These are phyloP conservation scores for Stictonetta naevosa DNA, from an alignment of 2,113 vertebrate species.

Conservation along the genomic window DNA sequence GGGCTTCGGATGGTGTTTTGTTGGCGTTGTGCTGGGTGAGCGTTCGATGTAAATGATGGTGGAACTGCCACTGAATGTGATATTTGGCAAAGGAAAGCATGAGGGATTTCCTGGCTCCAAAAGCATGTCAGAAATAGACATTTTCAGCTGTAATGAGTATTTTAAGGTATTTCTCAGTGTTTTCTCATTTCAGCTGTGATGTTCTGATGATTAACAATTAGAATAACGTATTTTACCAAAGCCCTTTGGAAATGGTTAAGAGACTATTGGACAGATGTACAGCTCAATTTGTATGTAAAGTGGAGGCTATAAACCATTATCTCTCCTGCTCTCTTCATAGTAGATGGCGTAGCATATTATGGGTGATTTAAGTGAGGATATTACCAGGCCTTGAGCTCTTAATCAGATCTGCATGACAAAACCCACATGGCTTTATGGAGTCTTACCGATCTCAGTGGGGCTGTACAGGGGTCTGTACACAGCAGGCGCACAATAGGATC, in stretches of 20 bases:
- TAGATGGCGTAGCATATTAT: background rate
- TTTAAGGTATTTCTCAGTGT: conserved; percentile 5
- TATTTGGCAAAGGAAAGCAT: background rate
- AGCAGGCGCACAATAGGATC: fast-evolving
- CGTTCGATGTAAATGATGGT: fast-evolving
- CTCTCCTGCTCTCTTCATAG: background rate
- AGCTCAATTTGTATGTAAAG: conserved; percentile 37
- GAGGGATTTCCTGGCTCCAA: background rate
- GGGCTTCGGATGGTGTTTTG: background rate
- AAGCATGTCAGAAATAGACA: background rate
- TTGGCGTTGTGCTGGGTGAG: background rate
- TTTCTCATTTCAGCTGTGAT: conserved; percentile 7
- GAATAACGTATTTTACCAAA: background rate
- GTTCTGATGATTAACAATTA: conserved; percentile 37
- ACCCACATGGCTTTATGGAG: background rate
- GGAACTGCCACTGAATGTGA: background rate
- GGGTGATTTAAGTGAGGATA: conserved; percentile 31
- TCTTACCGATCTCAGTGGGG: background rate
- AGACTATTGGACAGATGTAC: conserved; percentile 47
- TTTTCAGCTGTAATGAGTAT: background rate
- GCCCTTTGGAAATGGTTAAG: conserved; percentile 32
- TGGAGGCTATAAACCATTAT: conserved; percentile 32
- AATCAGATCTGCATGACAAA: conserved; percentile 27
- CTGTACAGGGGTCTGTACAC: fast-evolving
- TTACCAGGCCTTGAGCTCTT: conserved; percentile 1